These are phyloP conservation scores for Yasuhikotakia modesta DNA, from an alignment of 2,797 vertebrate genomes.

Conservation along the genomic window DNA sequence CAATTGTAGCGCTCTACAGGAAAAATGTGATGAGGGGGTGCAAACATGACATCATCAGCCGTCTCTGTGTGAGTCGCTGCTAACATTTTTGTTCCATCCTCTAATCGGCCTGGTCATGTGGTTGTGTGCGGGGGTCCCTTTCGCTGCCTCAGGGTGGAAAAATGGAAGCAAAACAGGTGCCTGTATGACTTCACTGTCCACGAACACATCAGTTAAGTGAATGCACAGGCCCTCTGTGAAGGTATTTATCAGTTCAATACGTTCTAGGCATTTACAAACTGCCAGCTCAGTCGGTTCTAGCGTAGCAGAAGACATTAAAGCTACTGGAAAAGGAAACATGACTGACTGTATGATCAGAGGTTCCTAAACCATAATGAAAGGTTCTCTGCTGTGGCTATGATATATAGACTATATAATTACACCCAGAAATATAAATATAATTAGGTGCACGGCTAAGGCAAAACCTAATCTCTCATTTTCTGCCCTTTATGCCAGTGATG, in stretches of 20 bases:
- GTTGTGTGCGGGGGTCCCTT: constrained; percentile 26
- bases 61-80: constrained; percentile 15
- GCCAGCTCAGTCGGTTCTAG: constrained; percentile 29
- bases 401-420: constrained; percentile 14
- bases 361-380: constrained; percentile 57
- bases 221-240: constrained; percentile 15
- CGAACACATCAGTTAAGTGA: constrained; percentile 20
- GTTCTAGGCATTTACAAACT: constrained; percentile 28
- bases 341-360: constrained; percentile 52
- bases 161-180: constrained; percentile 34
- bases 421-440: constrained; percentile 14
- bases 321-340: constrained; percentile 49
- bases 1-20: neutral
- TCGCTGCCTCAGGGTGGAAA: constrained; percentile 29
- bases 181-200: constrained; percentile 21
- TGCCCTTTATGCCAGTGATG: constrained; percentile 43
- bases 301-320: constrained; percentile 27
- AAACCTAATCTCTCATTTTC: constrained; percentile 54
- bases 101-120: constrained; percentile 35
- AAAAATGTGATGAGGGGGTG: constrained; percentile 17
- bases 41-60: constrained; percentile 17
- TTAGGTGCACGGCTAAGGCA: constrained; percentile 31
- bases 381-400: constrained; percentile 43
- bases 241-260: constrained; percentile 15
- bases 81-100: constrained; percentile 63